phyloP scores from a whole-genome alignment of 2,113 vertebrate genomes.

The Micromys minutus region DNA sequence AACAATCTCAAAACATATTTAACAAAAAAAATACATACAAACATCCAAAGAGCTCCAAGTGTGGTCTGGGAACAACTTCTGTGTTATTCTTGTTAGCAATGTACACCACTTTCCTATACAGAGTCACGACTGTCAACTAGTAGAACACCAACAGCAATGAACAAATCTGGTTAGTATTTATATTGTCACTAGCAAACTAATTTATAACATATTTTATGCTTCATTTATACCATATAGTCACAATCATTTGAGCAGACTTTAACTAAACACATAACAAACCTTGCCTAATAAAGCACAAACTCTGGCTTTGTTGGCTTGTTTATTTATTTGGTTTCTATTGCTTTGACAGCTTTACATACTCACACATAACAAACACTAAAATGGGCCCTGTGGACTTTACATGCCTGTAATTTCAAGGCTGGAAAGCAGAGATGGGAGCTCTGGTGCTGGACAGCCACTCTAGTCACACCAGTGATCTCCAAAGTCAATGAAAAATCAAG shows the following conservation, averaged over 20 bases:
- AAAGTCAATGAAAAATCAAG: background rate
- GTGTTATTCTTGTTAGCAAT: background rate
- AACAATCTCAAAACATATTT: background rate
- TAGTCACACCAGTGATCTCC: no score
- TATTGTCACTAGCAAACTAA: background rate
- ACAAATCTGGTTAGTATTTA: background rate
- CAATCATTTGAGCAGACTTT: background rate
- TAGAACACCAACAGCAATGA: background rate
- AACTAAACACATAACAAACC: background rate
- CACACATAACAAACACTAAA: background rate
- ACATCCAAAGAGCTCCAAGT: background rate
- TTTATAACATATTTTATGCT: constrained; percentile 47
- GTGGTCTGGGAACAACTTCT: background rate
- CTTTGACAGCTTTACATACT: background rate
- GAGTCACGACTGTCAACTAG: background rate
- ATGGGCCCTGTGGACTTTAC: background rate
- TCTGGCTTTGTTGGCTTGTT: background rate
- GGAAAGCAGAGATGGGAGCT: background rate
- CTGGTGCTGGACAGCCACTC: no score
- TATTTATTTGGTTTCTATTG: background rate
- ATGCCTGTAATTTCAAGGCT: background rate
- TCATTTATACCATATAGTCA: background rate
- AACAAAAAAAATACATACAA: background rate
- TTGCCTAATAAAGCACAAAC: background rate
- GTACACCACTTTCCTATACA: background rate